phyloP scores from a whole-genome alignment of 2,797 vertebrate genomes.

The Fringilla coelebs region DNA sequence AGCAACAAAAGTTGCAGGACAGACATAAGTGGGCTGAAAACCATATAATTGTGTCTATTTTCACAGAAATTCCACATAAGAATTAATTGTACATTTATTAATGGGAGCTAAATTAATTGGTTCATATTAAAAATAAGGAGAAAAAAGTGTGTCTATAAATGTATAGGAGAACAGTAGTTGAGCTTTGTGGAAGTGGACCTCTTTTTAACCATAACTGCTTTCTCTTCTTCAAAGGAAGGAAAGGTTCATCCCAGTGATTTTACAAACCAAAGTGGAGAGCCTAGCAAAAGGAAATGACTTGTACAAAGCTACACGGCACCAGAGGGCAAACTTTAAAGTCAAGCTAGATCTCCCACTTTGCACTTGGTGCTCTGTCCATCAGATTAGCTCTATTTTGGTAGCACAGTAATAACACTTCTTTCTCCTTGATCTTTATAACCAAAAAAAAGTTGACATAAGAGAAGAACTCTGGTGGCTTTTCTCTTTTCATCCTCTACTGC shows the following conservation, averaged over 20 bases:
- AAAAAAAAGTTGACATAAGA: background rate
- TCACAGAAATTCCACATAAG: background rate
- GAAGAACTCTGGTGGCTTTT: background rate
- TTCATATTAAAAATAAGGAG: background rate
- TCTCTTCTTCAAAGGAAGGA: background rate
- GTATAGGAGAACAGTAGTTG: background rate
- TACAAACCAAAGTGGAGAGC: background rate
- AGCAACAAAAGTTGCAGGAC: background rate
- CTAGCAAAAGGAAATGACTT: background rate
- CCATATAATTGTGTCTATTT: background rate
- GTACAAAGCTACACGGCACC: background rate
- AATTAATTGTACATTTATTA: background rate
- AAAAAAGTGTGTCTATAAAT: background rate
- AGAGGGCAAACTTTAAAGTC: background rate
- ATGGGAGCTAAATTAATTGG: background rate
- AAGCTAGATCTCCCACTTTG: background rate
- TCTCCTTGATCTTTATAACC: constrained; percentile 16
- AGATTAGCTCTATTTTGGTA: constrained; percentile 26
- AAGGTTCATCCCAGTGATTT: background rate
- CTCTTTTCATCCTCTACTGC: background rate
- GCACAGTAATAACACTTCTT: background rate
- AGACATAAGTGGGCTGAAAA: background rate
- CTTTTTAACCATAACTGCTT: background rate
- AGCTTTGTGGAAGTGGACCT: background rate
- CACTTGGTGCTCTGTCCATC: background rate